These are phyloP conservation scores for Petromus typicus DNA, from an alignment of 2,113 vertebrate species.

Conservation along the genomic window DNA sequence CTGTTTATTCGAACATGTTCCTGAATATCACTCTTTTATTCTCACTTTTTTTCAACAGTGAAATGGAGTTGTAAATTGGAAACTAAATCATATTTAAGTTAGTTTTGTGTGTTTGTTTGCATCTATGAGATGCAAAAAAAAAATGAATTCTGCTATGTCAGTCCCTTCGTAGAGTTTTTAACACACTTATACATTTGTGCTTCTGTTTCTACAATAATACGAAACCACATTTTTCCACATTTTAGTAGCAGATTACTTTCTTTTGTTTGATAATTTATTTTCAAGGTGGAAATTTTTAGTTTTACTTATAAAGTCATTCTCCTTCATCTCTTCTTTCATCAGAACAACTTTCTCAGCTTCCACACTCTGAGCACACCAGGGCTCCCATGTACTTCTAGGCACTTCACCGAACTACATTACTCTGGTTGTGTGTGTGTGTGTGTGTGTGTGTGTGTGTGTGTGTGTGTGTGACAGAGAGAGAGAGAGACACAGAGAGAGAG, in stretches of 20 bases:
- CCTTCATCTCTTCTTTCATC: neutral
- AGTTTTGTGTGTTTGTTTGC: neutral
- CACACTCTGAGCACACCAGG: neutral
- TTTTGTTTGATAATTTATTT: neutral
- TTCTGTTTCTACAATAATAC: neutral
- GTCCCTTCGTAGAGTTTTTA: neutral
- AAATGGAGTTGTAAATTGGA: slow-evolving; percentile 21
- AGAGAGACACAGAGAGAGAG: neutral
- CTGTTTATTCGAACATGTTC: slow-evolving; percentile 71
- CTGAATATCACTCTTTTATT: slow-evolving; percentile 49
- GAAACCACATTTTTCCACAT: neutral
- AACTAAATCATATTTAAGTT: slow-evolving; percentile 42
- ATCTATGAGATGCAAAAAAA: neutral
- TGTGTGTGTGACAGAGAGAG: neutral
- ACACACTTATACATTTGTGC: neutral
- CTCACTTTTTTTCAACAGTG: slow-evolving; percentile 61
- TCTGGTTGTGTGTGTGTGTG: too few species aligned
- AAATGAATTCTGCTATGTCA: neutral
- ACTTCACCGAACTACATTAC: neutral
- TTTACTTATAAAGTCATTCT: neutral
- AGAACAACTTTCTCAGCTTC: neutral
- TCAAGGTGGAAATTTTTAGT: neutral
- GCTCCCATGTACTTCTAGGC: neutral
- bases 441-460: neutral
- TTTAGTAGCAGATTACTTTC: neutral